phyloP scores from a whole-genome alignment of 2,113 vertebrate genomes.

The Perca fluviatilis region DNA sequence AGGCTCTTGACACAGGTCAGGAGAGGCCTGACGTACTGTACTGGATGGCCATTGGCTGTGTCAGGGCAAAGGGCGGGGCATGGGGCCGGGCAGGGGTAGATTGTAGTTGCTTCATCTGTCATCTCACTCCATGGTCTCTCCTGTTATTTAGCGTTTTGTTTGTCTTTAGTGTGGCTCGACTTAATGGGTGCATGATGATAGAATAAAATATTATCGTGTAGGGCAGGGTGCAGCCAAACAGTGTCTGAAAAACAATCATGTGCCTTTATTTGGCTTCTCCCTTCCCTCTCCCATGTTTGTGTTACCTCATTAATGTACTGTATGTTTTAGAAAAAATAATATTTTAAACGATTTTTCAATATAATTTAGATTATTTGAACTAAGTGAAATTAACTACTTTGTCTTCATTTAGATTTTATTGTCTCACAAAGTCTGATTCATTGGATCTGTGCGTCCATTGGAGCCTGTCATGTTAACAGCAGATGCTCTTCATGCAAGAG shows the following conservation, averaged over 20 bases:
- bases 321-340: neutral
- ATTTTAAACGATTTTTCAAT: neutral
- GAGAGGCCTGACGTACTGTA: conserved; percentile 65
- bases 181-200: conserved; percentile 58
- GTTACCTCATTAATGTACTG: conserved; percentile 25
- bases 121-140: conserved; percentile 72
- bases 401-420: conserved; percentile 36
- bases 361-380: neutral
- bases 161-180: conserved; percentile 46
- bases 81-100: conserved; percentile 54
- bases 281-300: conserved; percentile 38
- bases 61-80: conserved; percentile 61
- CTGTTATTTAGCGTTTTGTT: conserved; percentile 39
- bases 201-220: neutral
- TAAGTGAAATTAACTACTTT: conserved; percentile 19
- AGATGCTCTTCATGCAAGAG: conserved; percentile 60
- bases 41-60: conserved; percentile 65
- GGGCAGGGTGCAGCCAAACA: conserved; percentile 41
- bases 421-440: conserved; percentile 46
- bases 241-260: neutral
- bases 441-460: conserved; percentile 39
- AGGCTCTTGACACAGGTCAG: conserved; percentile 82
- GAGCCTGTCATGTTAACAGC: conserved; percentile 51
- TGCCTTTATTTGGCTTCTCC: conserved; percentile 40
- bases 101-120: conserved; percentile 65